Conservation (phyloP, 2,797 vertebrate genomes). For the Sebastes trivittatus region DNA sequence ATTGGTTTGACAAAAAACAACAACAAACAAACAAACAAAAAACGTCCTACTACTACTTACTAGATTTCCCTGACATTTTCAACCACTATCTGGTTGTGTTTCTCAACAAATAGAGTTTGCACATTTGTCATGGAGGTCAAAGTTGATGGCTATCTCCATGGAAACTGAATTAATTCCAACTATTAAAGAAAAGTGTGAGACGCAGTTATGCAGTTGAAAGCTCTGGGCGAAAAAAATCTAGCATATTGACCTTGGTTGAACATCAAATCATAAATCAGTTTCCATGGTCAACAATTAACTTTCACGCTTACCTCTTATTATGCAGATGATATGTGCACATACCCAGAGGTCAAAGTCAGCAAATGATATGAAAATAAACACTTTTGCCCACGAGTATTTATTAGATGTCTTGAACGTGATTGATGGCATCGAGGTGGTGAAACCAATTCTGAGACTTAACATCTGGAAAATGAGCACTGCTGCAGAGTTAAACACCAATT, state of each 20-base stretch:
- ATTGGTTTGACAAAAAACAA: background rate
- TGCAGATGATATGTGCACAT: background rate
- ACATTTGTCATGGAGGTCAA: background rate
- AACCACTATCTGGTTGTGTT: background rate
- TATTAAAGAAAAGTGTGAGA: background rate
- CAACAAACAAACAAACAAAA: background rate
- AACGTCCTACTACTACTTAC: background rate
- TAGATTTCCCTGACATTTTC: background rate
- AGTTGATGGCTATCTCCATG: background rate
- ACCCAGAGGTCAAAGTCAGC: background rate
- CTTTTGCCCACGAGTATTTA: constrained; percentile 31
- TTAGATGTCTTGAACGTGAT: constrained; percentile 29
- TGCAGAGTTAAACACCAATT: background rate
- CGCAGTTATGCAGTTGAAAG: background rate
- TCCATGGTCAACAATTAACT: background rate
- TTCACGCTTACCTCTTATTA: background rate
- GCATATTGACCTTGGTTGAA: background rate
- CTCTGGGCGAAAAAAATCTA: background rate
- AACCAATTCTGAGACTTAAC: background rate
- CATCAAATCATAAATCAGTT: background rate
- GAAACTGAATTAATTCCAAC: background rate
- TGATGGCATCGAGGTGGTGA: background rate
- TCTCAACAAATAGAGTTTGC: background rate
- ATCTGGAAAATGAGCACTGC: background rate
- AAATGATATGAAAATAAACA: background rate